Evolutionary conservation across 1,140 invertebrate species (phyloP), one percentile per base, ranked within the genome.

Genomic region (Zaprionus capensis): DNA sequence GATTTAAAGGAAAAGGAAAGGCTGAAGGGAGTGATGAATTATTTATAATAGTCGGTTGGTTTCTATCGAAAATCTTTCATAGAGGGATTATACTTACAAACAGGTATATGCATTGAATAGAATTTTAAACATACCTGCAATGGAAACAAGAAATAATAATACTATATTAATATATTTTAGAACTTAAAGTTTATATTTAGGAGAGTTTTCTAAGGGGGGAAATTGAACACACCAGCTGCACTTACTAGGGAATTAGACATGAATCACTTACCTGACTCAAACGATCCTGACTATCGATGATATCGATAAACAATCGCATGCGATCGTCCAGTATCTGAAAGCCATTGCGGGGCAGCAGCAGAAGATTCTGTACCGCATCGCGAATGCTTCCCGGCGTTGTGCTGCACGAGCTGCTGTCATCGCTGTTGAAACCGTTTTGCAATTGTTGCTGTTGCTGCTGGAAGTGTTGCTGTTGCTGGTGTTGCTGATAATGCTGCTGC

Each of bases 321-420:
- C 96, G 96, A 92, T 97, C 96, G 78, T 96, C 96, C 92, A 95
- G 94, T 77, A 96, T 95, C 73, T 95, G 95, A 91, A 96, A 96
- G 2, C 96, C 96, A 84, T 96, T 96, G 17, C 95, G 92, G 1
- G 95, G 95, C 85, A 95, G 94, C 36, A 94, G 93, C 24, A 96
- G 91, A 46, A 96, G 92, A 79, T 96, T 95, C 59, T 96, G 94
- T 24, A 96, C 95, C 0, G 95, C 95, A 66, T 96, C 95, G 53
- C 91, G 93, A 70, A 93, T 94, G 76, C 91, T 95, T 66, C 92
- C 95, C 62, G 93, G 95, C 73, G 92, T 94, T 55, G 94, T 92
- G 63, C 90, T 92, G 62, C 92, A 93, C 5, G 92, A 93, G 59
- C 91, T 93, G 63, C 91, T 91, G 58, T 93, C 92, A 26, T 91